Evolutionary conservation across 2,797 vertebrate genomes (phyloP), one percentile per base, ranked within the genome.

Genomic region (Odontamblyopus lacepedii): DNA sequence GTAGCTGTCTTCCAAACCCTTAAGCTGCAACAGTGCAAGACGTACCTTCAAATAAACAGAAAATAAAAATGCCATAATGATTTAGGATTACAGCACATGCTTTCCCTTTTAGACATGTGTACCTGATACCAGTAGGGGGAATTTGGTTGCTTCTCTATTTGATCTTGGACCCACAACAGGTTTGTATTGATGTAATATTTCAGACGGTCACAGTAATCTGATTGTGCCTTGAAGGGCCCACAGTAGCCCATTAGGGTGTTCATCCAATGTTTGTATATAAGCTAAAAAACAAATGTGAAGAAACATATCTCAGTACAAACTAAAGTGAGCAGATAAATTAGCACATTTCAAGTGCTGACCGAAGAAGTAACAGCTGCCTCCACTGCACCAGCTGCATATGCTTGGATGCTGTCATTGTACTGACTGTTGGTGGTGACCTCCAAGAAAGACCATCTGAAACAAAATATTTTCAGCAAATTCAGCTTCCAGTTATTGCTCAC

Each of bases 261-360:
- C 95, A 97, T 96, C 97, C 97, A 99, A 83, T 99, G 96, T 92
- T 97, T 96, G 78, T 96, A 97, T 85, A 99, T 95, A 78, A 97
- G 95, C 96, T 98, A 84, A 38, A 62, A 23, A 18, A 72, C 23
- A 78, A 50, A 67, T 35, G 50, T 1, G 79, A 11, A 65, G 2
- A 38, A 18, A 35, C 1, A 27, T 11, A 48, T 71, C 0, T 67
- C 7, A 32, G 6, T 19, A 50, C 15, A 66, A 19, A 23, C 15
- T 57, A 2, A 26, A 32, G 64, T 60, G 12, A n/a, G 2, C 26
- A n/a, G 38, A 60, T 16, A 15, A 51, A 73, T 19, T 6, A 29
- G 8, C 9, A 27, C 23, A 48, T 50, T 6, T 66, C 13, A 19
- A 50, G 64, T 26, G 38, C 83, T 85, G 74, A 98, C 97, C 95